Base-by-base conservation (phyloP, 2,113 vertebrate species). In the Delphinapterus leucas region DNA sequence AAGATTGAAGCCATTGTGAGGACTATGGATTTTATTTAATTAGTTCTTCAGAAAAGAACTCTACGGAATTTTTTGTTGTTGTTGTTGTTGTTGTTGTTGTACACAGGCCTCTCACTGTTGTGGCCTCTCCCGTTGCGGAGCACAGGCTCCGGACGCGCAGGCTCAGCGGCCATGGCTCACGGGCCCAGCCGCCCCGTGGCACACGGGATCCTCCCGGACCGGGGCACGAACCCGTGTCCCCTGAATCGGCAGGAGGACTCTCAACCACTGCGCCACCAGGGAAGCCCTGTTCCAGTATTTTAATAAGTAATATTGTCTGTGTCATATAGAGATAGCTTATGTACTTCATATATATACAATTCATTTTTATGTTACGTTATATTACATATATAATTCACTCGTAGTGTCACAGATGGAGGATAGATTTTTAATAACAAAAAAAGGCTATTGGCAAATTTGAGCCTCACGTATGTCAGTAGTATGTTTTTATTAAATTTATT, bases 361-460 rank as follows among this genome's bases (percentile, higher is more conserved):
- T 71, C 74, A 71, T 55, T 33, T 79, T 58, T 71, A 36, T 58
- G 36, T 77, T 36, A 25, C 60, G 28, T 73, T 55, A 20, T 65
- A 41, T 67, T 60, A 41, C n/a, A 49, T 68, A 71, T 5, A 49
- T 6, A 61, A 36, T 63, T 82, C n/a, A 86, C 28, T 44, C 55
- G 20, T 53, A 84, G 25, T 44, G 21, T 88, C 76, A 93, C 20
- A 92, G 15, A 68, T 71, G 82, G 65, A 86, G 28, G 10, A 84
- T n/a, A 86, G 49, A 53, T 95, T 73, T 77, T 79, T 60, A 80
- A 80, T 79, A 87, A 73, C 9, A 53, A 97, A 77, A 77, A 92
- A 95, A 9, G 6, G 12, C 26, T 61, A 12, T 68, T 87, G 73
- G 61, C 53, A 44, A 13, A 80, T 38, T 80, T 84, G 49, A 95